These are phyloP conservation scores for Micronisus gabar DNA, from an alignment of 2,113 vertebrate species.

Conservation along the genomic window DNA sequence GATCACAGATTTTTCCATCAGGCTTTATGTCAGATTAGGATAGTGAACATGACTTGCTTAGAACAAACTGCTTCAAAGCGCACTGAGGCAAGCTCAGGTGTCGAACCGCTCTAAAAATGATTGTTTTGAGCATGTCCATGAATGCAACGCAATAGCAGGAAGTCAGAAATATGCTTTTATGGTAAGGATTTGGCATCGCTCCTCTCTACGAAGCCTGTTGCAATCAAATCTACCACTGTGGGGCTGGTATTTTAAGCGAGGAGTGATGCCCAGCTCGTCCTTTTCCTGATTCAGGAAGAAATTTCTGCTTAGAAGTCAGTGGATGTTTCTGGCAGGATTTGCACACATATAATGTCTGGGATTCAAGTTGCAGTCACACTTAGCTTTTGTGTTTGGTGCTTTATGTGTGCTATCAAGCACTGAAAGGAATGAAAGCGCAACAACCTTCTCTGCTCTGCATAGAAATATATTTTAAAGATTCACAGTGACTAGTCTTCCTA, in stretches of 20 bases:
- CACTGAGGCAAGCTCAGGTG: conserved; percentile 71
- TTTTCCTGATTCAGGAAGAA: neutral
- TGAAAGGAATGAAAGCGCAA: neutral
- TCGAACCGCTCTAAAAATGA: conserved; percentile 41
- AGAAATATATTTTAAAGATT: neutral
- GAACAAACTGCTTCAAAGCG: conserved; percentile 72
- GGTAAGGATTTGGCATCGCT: neutral
- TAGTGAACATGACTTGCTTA: conserved; percentile 67
- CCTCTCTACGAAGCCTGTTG: neutral
- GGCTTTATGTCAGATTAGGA: conserved; percentile 72
- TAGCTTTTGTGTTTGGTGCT: neutral
- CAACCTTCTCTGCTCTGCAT: neutral
- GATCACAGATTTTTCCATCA: conserved; percentile 72
- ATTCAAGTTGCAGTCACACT: neutral
- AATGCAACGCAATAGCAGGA: neutral
- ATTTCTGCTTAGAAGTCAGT: neutral
- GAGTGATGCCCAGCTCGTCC: neutral
- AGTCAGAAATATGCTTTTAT: neutral
- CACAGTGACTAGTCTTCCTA: neutral
- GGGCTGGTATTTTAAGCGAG: neutral
- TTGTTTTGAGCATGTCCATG: conserved; percentile 26
- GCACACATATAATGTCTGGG: neutral
- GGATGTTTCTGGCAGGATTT: neutral
- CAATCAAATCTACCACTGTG: neutral
- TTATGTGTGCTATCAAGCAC: neutral